These are phyloP conservation scores for Agrochola lota DNA, from an alignment of 2,888 invertebrate species.

Conservation along the genomic window DNA sequence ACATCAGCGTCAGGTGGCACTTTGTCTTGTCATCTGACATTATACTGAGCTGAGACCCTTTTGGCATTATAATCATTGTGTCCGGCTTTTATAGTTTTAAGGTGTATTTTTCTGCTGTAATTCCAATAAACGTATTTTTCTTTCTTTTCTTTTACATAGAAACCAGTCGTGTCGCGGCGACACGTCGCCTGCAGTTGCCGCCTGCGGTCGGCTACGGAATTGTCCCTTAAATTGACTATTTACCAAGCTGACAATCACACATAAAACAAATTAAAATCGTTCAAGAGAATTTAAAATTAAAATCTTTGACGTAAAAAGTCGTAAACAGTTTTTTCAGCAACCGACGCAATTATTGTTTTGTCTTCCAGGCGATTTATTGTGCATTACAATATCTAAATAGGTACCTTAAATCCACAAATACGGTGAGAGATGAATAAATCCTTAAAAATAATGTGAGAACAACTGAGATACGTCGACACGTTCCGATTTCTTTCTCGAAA, in stretches of 20 bases:
- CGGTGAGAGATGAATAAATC: constrained; percentile 19
- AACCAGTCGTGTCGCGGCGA: no score
- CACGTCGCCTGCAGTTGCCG: no score
- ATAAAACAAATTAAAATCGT: constrained; percentile 14
- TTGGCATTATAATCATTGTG: no score
- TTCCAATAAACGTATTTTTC: no score
- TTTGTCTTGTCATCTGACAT: no score
- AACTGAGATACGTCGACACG: background rate
- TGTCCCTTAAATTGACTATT: no score
- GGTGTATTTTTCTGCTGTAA: no score
- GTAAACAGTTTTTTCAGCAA: constrained; percentile 48
- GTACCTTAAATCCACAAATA: background rate
- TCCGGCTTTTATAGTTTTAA: no score
- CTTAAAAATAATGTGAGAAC: constrained; percentile 12
- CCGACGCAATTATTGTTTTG: constrained; percentile 15
- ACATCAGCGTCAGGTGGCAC: no score
- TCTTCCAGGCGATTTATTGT: constrained; percentile 20
- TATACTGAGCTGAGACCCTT: no score
- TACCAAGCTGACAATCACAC: background rate
- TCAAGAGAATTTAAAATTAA: constrained; percentile 38
- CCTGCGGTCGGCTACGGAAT: no score
- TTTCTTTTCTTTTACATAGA: no score
- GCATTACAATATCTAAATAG: background rate
- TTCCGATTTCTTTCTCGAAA: background rate
- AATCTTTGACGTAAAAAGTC: constrained; percentile 27